These are phyloP conservation scores for Arion vulgaris DNA, from an alignment of 1,140 invertebrate species.

Conservation along the genomic window DNA sequence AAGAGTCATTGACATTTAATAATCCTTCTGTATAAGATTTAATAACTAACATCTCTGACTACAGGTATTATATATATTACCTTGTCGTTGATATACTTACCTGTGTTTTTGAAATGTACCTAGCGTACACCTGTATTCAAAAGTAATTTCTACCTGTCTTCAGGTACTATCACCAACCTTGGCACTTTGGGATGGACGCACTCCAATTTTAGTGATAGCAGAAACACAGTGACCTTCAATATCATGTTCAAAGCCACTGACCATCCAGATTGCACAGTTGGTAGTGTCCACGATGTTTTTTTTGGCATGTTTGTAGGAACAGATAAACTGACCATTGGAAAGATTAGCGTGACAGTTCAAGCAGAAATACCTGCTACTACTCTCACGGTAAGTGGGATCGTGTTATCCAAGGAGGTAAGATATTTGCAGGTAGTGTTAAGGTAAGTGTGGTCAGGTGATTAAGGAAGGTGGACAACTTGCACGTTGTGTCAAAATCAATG, in stretches of 20 bases:
- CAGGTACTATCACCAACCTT: slow-evolving; percentile 47
- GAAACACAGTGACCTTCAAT: slow-evolving; percentile 32
- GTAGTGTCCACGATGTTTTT: slow-evolving; percentile 31
- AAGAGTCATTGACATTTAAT: too few species aligned
- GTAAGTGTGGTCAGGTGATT: too few species aligned
- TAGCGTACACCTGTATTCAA: too few species aligned
- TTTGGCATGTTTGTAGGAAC: slow-evolving; percentile 30
- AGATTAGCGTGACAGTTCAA: slow-evolving; percentile 12
- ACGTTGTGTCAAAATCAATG: too few species aligned
- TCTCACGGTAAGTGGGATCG: slow-evolving; percentile 25
- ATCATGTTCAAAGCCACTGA: slow-evolving; percentile 45
- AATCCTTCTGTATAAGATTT: too few species aligned
- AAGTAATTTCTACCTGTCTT: neutral
- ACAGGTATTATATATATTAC: too few species aligned
- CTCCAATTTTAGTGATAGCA: neutral
- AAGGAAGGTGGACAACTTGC: too few species aligned
- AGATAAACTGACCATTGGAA: slow-evolving; percentile 11
- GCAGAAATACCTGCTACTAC: neutral
- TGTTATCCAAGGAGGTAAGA: too few species aligned
- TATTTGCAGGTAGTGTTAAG: too few species aligned
- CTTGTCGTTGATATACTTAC: neutral
- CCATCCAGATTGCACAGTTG: slow-evolving; percentile 14
- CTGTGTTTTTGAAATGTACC: neutral
- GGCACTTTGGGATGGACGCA: slow-evolving; percentile 33
- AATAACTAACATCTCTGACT: too few species aligned